Conservation (phyloP, 2,113 vertebrate species). For the Oenanthe melanoleuca region DNA sequence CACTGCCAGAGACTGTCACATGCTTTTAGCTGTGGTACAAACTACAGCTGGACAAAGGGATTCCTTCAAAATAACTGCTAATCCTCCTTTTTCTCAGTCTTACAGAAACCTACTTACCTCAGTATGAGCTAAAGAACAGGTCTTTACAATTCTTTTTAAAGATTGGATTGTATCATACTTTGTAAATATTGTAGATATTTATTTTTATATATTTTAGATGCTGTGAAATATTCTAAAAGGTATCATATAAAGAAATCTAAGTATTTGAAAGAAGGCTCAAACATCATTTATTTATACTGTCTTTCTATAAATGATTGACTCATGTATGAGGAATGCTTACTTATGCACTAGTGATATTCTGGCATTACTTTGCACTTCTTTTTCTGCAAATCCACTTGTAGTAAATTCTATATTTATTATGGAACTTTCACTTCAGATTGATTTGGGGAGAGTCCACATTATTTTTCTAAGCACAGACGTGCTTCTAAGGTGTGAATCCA, state of each 20-base stretch:
- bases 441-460: background rate
- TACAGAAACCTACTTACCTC: constrained; percentile 67
- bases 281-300: constrained; percentile 31
- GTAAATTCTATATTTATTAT: background rate
- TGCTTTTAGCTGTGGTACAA: background rate
- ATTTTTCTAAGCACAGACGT: background rate
- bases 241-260: constrained; percentile 24
- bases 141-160: constrained; percentile 61
- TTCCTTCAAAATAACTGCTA: constrained; percentile 10
- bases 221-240: constrained; percentile 45
- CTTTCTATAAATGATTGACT: constrained; percentile 25
- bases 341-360: constrained; percentile 25
- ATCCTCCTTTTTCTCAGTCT: constrained; percentile 34
- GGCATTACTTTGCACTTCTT: constrained; percentile 29
- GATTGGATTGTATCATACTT: constrained; percentile 1
- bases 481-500: background rate
- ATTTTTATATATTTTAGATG: constrained; percentile 60
- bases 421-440: background rate
- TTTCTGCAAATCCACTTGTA: background rate
- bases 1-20: background rate
- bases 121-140: constrained; percentile 52
- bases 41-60: background rate
- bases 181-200: constrained; percentile 54
- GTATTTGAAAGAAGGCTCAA: constrained; percentile 50
- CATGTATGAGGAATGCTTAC: constrained; percentile 1